Percentiles rank a stretch among this genome's conserved stretches.
Conservation (phyloP, 2,797 vertebrate species). For the Schizopygopsis pylzovi region DNA sequence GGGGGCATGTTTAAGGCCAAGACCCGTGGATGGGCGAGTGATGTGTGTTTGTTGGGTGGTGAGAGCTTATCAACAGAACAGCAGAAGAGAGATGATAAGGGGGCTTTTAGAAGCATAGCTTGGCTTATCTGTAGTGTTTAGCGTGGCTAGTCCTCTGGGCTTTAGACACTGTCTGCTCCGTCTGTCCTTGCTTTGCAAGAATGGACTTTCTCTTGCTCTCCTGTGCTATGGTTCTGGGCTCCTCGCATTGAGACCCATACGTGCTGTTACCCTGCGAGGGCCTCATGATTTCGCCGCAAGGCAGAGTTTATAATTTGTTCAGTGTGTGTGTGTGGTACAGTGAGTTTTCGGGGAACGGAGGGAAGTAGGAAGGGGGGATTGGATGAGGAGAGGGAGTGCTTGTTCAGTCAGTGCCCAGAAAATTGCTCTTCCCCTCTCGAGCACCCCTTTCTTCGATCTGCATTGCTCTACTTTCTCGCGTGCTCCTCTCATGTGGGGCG, state of each 20-base stretch:
- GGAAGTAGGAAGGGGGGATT: constrained; percentile 4
- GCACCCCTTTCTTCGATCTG: constrained; percentile 7
- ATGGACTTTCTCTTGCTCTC: constrained; percentile 27
- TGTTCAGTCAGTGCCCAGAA: constrained; percentile 13
- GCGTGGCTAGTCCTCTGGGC: constrained; percentile 33
- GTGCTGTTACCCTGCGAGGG: constrained; percentile 10
- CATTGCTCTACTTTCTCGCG: background rate
- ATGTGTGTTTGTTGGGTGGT: constrained; percentile 31
- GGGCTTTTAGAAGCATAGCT: constrained; percentile 56
- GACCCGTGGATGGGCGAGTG: background rate
- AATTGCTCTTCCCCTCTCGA: constrained; percentile 23
- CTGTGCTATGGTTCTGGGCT: constrained; percentile 1
- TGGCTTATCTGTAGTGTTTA: constrained; percentile 55
- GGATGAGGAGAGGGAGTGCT: background rate
- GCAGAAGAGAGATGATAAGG: constrained; percentile 41
- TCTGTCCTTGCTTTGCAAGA: constrained; percentile 26
- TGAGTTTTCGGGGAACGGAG: too few species aligned
- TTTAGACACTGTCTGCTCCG: constrained; percentile 31
- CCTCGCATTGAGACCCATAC: background rate
- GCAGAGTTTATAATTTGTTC: constrained; percentile 33
- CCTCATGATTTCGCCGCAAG: constrained; percentile 30
- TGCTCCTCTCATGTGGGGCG: constrained; percentile 12
- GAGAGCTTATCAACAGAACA: constrained; percentile 44
- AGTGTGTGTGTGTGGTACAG: constrained; percentile 1
- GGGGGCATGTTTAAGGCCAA: background rate